Evolutionary conservation across 2,113 vertebrate genomes (phyloP), one percentile per base, ranked within the genome.

Genomic region (Oncorhynchus mykiss): DNA sequence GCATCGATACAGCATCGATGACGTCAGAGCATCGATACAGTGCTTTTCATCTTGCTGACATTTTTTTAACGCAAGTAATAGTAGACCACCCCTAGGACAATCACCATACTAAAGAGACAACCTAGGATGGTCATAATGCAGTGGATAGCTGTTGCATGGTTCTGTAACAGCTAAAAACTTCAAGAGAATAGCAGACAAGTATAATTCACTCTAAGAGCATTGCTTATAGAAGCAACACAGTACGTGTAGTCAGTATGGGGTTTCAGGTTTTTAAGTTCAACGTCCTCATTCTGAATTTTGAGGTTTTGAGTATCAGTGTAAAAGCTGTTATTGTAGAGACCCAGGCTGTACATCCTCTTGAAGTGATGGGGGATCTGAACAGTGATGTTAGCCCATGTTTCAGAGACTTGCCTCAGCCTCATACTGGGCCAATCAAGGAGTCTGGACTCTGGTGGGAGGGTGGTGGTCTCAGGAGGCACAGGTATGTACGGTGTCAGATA

Each of bases 161-260:
- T 45, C 8, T 45, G 39, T 45, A 45, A 45, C 39, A 11, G 39
- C 39, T 45, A 45, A 9, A 2, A 9, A 45, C 39, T 45, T 45
- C 39, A 9, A 9, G 39, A 45, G 39, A 45, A 45, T 12, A 11
- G 9, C 39, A 45, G 3, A 45, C 39, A 45, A 45, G 9, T 45
- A 11, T 45, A 45, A 45, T 12, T 45, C 8, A 45, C 39, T 45
- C 39, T 45, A 45, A 45, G 39, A 11, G 8, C 8, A 45, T 45
- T 45, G 0, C 39, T 45, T 11, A 54, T 18, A 5, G 98, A 99
- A 84, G 94, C 95, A 16, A 99, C 97, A 1, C 97, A 99, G 89
- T 97, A 99, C 7, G 97, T 99, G 88, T 99, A 98, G 83, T 97
- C 95, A 67, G 95, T 97, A 85, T 97, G 95, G 34, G 96, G 88